Evolutionary conservation across 2,888 invertebrate genomes (phyloP), one percentile per base, ranked within the genome.

Genomic region (Acleris cristana): DNA sequence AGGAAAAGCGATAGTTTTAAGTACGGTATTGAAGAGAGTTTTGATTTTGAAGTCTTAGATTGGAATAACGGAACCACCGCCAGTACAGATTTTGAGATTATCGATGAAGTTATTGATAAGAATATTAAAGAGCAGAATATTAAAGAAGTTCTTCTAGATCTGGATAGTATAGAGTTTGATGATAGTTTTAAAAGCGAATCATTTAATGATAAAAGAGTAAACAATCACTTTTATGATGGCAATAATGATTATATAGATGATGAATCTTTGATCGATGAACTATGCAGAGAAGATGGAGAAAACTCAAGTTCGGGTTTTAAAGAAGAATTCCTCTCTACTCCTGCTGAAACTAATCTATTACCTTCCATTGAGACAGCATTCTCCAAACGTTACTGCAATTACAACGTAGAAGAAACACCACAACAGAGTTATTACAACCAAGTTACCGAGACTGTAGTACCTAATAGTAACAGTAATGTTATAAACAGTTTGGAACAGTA

Each of bases 281-380:
- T 92, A 18, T 92, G 92, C 58, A 85, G 92, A 78, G 92, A 92
- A 79, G 92, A 92, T 34, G 80, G 81, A 21, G 91, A 92, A 76
- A 66, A 62, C 52, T 81, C 88, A 6, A 84, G 84, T 66, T 78
- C 85, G 64, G 79, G 76, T 23, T 90, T 88, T 53, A 87, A 85
- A 70, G 89, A 89, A 70, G 88, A 88, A 57, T 88, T 86, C 73
- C 76, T 89, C 45, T 80, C 81, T 4, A 75, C 78, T 16, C 70
- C 78, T n/a, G 79, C 80, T 60, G 89, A 88, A 21, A 83, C 79
- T n/a, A 84, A 83, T 69, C 72, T 83, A n/a, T 70, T 92, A n/a
- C 92, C 92, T 0, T 87, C 92, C 1, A 92, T 92, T 71, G 91
- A 92, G 61, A 89, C 91, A 19, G 92, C 86, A 14, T 90, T 92